Evolutionary conservation across 2,113 vertebrate species (phyloP).

Genomic region (Pyxicephalus adspersus): DNA sequence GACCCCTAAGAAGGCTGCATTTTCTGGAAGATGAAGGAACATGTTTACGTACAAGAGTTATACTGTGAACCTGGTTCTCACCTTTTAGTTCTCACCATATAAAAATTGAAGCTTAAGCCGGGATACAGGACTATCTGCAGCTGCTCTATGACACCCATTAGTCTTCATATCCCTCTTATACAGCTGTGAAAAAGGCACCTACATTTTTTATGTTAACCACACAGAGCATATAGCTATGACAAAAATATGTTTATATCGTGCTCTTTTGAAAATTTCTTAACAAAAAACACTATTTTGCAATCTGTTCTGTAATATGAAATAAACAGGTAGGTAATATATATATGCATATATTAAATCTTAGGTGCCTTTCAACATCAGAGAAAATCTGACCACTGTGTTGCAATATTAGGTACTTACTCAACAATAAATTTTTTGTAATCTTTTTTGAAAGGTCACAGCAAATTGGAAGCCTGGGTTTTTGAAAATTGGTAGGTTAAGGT

Average conservation of each 20-base stretch:
- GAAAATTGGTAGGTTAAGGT: constrained; percentile 76
- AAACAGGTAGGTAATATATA: constrained; percentile 66
- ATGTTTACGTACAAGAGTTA: constrained; percentile 73
- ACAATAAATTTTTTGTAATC: constrained; percentile 76
- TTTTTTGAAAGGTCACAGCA: constrained; percentile 74
- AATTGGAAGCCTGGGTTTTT: constrained; percentile 78
- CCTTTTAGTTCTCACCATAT: constrained; percentile 61
- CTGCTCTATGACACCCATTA: constrained; percentile 18
- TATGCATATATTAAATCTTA: constrained; percentile 65
- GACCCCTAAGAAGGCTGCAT: constrained; percentile 69
- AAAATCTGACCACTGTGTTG: constrained; percentile 66
- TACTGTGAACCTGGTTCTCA: constrained; percentile 65
- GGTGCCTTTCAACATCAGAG: constrained; percentile 65
- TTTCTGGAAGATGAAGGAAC: constrained; percentile 72
- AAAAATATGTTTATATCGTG: constrained; percentile 63
- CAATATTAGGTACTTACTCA: constrained; percentile 64
- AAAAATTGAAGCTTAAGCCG: constrained; percentile 42
- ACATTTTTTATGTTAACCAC: constrained; percentile 37
- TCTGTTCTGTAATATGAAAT: constrained; percentile 59
- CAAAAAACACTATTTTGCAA: constrained; percentile 48
- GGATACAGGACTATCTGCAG: constrained; percentile 12
- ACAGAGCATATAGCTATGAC: constrained; percentile 67
- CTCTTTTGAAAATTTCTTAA: constrained; percentile 64
- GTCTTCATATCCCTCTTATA: constrained; percentile 11
- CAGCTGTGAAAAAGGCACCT: constrained; percentile 45